Percentiles rank a stretch among this genome's conserved stretches.
These are phyloP conservation scores for Cactoblastis cactorum DNA, from an alignment of 2,888 invertebrate genomes.

Conservation along the genomic window DNA sequence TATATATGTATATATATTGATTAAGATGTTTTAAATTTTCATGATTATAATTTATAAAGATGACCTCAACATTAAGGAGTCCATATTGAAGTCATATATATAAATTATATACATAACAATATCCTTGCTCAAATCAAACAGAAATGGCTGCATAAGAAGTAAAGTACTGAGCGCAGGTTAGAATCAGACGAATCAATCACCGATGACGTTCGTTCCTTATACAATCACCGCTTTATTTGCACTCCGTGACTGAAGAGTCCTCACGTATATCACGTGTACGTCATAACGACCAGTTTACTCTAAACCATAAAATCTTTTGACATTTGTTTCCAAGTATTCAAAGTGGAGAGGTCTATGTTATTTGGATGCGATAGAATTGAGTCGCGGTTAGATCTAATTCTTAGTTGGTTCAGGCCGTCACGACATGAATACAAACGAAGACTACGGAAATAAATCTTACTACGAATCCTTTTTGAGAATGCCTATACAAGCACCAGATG, in stretches of 20 bases:
- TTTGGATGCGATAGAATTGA: conserved; percentile 22
- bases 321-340: neutral
- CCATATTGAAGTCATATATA: no score
- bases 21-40: no score
- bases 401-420: conserved; percentile 47
- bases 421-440: conserved; percentile 30
- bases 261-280: conserved; percentile 49
- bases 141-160: neutral
- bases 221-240: conserved; percentile 37
- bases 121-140: no score
- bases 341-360: neutral
- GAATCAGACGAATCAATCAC: conserved; percentile 54
- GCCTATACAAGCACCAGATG: no score
- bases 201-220: conserved; percentile 33
- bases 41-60: no score
- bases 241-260: conserved; percentile 50
- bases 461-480: no score
- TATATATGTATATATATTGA: no score
- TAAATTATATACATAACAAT: no score
- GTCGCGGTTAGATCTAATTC: conserved; percentile 53
- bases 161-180: conserved; percentile 14
- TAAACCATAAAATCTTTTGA: neutral
- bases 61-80: no score
- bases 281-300: conserved; percentile 15
- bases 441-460: neutral